These are phyloP conservation scores for Microtus oregoni DNA, from an alignment of 2,113 vertebrate genomes.

Conservation along the genomic window DNA sequence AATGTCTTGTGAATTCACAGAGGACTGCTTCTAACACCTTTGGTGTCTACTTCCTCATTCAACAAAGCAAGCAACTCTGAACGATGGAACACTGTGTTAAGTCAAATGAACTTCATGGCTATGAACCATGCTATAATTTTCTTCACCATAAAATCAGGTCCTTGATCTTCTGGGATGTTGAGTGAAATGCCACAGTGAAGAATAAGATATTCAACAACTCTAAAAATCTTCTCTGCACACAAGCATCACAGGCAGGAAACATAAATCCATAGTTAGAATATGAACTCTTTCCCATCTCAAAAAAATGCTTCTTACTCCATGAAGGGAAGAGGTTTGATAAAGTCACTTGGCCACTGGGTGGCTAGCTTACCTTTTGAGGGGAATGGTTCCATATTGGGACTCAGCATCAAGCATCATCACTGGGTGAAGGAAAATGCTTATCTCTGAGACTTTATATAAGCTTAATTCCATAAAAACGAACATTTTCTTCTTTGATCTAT, in stretches of 20 bases:
- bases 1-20: not conserved
- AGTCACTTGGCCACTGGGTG: not conserved
- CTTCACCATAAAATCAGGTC: constrained; percentile 8
- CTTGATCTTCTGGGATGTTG: not conserved
- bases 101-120: not conserved
- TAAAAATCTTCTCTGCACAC: not conserved
- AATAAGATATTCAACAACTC: not conserved
- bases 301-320: not conserved
- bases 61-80: not conserved
- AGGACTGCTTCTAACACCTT: not conserved
- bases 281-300: not conserved
- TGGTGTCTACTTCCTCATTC: not conserved
- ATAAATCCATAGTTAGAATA: not conserved
- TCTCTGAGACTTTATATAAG: not conserved
- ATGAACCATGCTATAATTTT: not conserved
- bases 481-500: not conserved
- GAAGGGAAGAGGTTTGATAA: not conserved
- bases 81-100: not conserved
- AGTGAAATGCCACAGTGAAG: not conserved
- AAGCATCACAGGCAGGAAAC: not conserved
- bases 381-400: not conserved
- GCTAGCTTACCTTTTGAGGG: not conserved
- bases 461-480: not conserved
- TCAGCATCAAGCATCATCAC: not conserved
- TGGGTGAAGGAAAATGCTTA: not conserved